Base-by-base conservation (phyloP, 2,888 invertebrate species). In the Brassicogethes aeneus region DNA sequence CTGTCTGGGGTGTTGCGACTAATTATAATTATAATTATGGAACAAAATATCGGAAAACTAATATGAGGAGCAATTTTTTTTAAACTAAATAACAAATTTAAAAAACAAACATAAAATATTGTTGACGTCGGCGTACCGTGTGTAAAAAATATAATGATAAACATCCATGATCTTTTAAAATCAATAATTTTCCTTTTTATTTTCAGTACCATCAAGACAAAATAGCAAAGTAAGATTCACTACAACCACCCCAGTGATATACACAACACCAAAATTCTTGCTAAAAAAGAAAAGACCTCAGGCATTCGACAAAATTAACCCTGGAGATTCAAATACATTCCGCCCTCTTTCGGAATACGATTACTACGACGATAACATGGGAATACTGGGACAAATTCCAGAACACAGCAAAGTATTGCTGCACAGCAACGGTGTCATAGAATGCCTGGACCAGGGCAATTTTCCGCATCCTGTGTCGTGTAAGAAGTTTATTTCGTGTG, bases 391-490 rank as follows among this genome's bases (percentile, higher is more conserved):
- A 57, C 66, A 75, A 43, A 61, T 72, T 2, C 69, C 68, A 16
- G 66, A 71, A 34, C 71, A 76, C 64, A 66, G 77, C 63, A 81
- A 82, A 61, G 78, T 80, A 16, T 64, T 78, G 35, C 66, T 82
- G 5, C 76, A 79, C 56, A 73, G 72, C n/a, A 74, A 77, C 62
- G 88, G 86, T 17, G 76, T 77, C 39, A 83, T 93, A 52, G 82
- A 86, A 52, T 93, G 93, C 61, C 69, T 88, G 42, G 91, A 92
- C 65, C 84, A 87, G 54, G 93, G 93, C 30, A 91, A 87, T 65
- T 93, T 91, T 69, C 86, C 91, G 0, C 92, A 93, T 70, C 93
- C 93, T 2, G 75, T 80, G 12, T 90, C 88, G 0, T 93, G 93
- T 66, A 85, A 83, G 67, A 90, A 90, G 68, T 93, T 92, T 65